These are phyloP conservation scores for Darwinula stevensoni DNA, from an alignment of 2,888 invertebrate species.

Conservation along the genomic window DNA sequence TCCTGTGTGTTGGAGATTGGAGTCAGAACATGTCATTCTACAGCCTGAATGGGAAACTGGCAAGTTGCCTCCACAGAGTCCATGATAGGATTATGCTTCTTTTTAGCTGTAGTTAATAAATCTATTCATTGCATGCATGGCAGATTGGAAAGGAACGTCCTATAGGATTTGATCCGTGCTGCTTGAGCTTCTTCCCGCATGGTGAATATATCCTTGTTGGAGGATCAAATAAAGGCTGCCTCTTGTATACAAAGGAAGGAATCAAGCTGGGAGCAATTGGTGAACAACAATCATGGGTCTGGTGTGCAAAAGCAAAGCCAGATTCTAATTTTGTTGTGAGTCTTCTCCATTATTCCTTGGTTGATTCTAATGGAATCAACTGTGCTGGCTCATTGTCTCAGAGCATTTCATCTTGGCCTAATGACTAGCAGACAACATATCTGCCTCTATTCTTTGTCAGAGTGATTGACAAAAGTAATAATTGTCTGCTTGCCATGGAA, in stretches of 20 bases:
- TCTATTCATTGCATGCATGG: not conserved
- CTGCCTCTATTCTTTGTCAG: too few relatives aligned
- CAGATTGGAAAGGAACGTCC: slow-evolving; percentile 24
- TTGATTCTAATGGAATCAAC: too few relatives aligned
- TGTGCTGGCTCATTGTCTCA: too few relatives aligned
- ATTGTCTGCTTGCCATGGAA: too few relatives aligned
- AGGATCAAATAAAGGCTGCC: slow-evolving; percentile 44
- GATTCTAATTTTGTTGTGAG: slow-evolving; percentile 37
- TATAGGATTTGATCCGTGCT: slow-evolving; percentile 41
- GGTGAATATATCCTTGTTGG: slow-evolving; percentile 50
- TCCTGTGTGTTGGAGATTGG: slow-evolving; percentile 76
- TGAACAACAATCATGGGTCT: slow-evolving; percentile 51
- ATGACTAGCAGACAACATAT: too few relatives aligned
- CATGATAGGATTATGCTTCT: slow-evolving; percentile 6
- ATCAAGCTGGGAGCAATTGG: slow-evolving; percentile 41
- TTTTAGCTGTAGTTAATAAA: too few relatives aligned
- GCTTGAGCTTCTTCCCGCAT: slow-evolving; percentile 32
- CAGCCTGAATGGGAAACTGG: slow-evolving; percentile 49
- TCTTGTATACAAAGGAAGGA: slow-evolving; percentile 51
- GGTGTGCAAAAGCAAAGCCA: slow-evolving; percentile 51
- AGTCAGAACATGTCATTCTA: slow-evolving; percentile 67
- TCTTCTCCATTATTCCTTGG: too few relatives aligned
- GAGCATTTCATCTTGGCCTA: too few relatives aligned
- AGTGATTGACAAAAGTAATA: too few relatives aligned
- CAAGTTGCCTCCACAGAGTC: slow-evolving; percentile 21